Conservation (phyloP, 2,113 vertebrate species). For the Sinocyclocheilus anophthalmus region DNA sequence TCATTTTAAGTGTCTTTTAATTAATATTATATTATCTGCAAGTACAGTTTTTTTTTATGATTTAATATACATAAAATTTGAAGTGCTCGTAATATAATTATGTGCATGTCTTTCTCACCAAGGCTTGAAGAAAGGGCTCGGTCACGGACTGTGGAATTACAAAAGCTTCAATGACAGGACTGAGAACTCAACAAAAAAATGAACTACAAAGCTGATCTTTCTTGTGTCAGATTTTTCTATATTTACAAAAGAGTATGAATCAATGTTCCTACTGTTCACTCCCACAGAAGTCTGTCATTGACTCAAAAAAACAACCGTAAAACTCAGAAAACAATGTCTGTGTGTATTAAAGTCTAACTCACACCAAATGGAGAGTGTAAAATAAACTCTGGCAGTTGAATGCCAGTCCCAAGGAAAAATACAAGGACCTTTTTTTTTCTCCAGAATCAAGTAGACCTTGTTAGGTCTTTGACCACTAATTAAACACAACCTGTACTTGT, state of each 20-base stretch:
- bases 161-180: background rate
- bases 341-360: background rate
- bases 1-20: too few species aligned
- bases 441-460: background rate
- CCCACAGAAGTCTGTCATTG: background rate
- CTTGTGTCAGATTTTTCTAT: background rate
- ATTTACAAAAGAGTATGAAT: background rate
- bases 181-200: background rate
- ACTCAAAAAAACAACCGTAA: background rate
- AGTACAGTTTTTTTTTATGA: too few species aligned
- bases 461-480: constrained; percentile 12
- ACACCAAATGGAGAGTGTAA: background rate
- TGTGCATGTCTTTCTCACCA: background rate
- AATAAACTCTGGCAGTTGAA: background rate
- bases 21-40: too few species aligned
- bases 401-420: background rate
- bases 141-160: too few species aligned
- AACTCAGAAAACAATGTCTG: background rate
- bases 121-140: background rate
- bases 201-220: background rate
- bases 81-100: too few species aligned
- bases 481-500: background rate
- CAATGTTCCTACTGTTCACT: background rate
- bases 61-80: too few species aligned
- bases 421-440: background rate